phyloP scores from a whole-genome alignment of 2,113 vertebrate genomes.

The Myxocyprinus asiaticus region DNA sequence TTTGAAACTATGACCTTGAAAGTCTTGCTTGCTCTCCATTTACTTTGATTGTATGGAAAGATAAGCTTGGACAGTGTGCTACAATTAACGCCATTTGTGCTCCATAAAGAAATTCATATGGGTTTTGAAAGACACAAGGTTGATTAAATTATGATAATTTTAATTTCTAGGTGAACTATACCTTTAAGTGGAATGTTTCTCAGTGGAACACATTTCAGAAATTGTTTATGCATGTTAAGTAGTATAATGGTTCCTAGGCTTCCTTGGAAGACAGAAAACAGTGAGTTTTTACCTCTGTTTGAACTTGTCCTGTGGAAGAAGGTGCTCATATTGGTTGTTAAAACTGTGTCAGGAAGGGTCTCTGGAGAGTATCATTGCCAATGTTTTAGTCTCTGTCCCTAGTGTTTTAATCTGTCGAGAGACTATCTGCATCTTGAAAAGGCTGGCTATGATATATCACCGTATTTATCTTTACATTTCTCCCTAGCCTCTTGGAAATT shows the following conservation, averaged over 20 bases:
- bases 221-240: background rate
- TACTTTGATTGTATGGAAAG: too few relatives aligned
- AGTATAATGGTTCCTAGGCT: background rate
- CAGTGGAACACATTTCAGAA: background rate
- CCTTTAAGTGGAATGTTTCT: too few relatives aligned
- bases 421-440: background rate
- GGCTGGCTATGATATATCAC: background rate
- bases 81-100: too few relatives aligned
- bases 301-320: slow-evolving; percentile 38
- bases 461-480: background rate
- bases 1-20: too few relatives aligned
- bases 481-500: background rate
- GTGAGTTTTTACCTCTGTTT: slow-evolving; percentile 33
- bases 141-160: too few relatives aligned
- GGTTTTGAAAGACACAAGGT: too few relatives aligned
- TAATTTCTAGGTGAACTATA: too few relatives aligned
- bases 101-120: too few relatives aligned
- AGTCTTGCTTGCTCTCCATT: too few relatives aligned
- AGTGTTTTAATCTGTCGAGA: slow-evolving; percentile 4
- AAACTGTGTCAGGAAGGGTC: slow-evolving; percentile 13
- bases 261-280: background rate
- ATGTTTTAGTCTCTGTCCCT: slow-evolving; percentile 9
- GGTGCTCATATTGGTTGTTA: slow-evolving; percentile 37
- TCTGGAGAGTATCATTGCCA: slow-evolving; percentile 44
- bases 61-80: too few relatives aligned